A percentile compares a stretch with the other conserved stretches of the same genome.
phyloP scores from a whole-genome alignment of 2,113 vertebrate genomes.

The Thalassoma bifasciatum region DNA sequence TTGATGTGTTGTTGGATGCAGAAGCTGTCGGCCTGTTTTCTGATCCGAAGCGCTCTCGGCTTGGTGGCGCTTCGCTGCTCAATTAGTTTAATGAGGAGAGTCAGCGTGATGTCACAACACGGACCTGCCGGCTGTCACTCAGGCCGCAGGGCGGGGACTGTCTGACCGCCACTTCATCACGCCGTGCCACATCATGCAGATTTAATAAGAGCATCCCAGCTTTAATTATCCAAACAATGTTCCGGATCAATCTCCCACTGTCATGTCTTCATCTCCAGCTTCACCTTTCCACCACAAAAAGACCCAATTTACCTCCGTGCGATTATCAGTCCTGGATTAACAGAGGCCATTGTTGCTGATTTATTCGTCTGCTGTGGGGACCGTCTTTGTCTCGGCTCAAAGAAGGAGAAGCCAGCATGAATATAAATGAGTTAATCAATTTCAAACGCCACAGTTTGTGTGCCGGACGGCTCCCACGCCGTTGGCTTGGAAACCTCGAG shows the following conservation, averaged over 20 bases:
- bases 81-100: slow-evolving; percentile 47
- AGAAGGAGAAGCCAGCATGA: slow-evolving; percentile 28
- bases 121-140: slow-evolving; percentile 9
- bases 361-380: slow-evolving; percentile 28
- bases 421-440: slow-evolving; percentile 60
- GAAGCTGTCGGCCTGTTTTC: slow-evolving; percentile 2
- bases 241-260: slow-evolving; percentile 27
- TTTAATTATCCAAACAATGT: slow-evolving; percentile 53
- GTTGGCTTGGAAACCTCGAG: slow-evolving; percentile 38
- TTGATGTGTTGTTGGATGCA: slow-evolving; percentile 5
- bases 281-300: neutral
- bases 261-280: neutral
- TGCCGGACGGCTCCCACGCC: slow-evolving; percentile 9
- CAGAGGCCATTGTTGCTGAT: slow-evolving; percentile 23
- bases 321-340: neutral
- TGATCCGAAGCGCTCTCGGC: slow-evolving; percentile 17
- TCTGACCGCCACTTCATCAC: slow-evolving; percentile 39
- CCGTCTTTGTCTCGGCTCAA: slow-evolving; percentile 43
- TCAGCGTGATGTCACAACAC: slow-evolving; percentile 22
- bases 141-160: neutral
- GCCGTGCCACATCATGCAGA: slow-evolving; percentile 29
- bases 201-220: slow-evolving; percentile 51
- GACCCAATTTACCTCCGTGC: neutral
- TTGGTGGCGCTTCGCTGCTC: slow-evolving; percentile 26
- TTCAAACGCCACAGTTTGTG: slow-evolving; percentile 31